These are phyloP conservation scores for Pteronotus mesoamericanus DNA, from an alignment of 2,797 vertebrate species.

Conservation along the genomic window DNA sequence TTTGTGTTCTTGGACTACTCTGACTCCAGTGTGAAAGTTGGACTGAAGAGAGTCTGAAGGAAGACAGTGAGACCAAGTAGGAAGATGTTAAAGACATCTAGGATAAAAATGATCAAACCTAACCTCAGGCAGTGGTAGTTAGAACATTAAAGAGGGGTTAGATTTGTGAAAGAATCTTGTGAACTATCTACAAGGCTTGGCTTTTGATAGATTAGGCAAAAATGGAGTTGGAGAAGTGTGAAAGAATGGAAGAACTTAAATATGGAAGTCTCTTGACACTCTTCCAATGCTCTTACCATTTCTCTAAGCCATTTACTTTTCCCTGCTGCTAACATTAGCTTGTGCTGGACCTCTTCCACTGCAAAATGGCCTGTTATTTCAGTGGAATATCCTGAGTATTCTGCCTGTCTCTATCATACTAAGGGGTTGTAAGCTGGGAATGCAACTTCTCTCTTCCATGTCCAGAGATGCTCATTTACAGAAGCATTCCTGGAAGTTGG, in stretches of 20 bases:
- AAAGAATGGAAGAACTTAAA: constrained; percentile 21
- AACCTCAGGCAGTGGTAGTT: neutral
- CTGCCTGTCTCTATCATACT: constrained; percentile 31
- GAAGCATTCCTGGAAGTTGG: constrained; percentile 30
- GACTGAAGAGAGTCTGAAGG: neutral
- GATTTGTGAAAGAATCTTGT: neutral
- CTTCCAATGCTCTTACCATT: constrained; percentile 20
- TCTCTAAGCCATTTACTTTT: constrained; percentile 56
- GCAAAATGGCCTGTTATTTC: neutral
- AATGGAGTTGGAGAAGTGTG: neutral
- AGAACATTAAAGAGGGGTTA: neutral
- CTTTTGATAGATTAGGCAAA: constrained; percentile 1
- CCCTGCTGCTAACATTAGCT: constrained; percentile 41
- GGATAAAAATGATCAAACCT: neutral
- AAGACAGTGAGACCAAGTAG: neutral
- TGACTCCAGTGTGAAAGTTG: neutral
- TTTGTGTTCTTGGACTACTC: neutral
- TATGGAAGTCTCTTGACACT: constrained; percentile 26
- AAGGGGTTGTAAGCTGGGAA: neutral
- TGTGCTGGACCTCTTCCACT: constrained; percentile 50
- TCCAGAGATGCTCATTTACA: constrained; percentile 33
- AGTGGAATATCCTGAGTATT: constrained; percentile 31
- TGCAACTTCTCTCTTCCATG: constrained; percentile 24
- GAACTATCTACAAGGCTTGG: neutral
- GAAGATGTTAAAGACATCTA: neutral